Conservation (phyloP, 1,140 invertebrate species). For the Drosophila jambulina region DNA sequence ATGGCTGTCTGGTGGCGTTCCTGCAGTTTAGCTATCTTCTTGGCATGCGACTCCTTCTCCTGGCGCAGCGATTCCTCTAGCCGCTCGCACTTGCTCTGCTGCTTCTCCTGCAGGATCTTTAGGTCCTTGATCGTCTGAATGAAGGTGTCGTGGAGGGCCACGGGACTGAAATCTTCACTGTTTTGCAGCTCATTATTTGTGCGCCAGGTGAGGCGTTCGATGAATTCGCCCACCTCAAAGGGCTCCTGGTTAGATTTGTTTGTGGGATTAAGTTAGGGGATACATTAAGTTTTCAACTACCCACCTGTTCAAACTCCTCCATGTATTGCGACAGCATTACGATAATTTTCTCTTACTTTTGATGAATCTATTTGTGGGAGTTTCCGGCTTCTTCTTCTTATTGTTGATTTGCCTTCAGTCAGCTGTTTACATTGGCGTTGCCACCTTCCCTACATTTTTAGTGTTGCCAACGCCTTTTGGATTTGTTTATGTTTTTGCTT, state of each 20-base stretch:
- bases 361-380: conserved; percentile 51
- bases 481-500: conserved; percentile 38
- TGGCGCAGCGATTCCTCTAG: conserved; percentile 93
- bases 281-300: not conserved
- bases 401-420: conserved; percentile 13
- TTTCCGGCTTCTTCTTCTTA: conserved; percentile 39
- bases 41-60: conserved; percentile 93
- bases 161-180: conserved; percentile 90
- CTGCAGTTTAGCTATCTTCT: conserved; percentile 93
- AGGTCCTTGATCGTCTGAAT: conserved; percentile 94
- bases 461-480: conserved; percentile 15
- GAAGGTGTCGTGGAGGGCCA: conserved; percentile 95
- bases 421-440: conserved; percentile 45
- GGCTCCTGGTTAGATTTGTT: conserved; percentile 89
- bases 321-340: conserved; percentile 94
- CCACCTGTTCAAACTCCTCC: conserved; percentile 92
- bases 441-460: conserved; percentile 7
- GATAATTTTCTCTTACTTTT: conserved; percentile 65
- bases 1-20: conserved; percentile 93
- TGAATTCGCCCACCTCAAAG: conserved; percentile 98
- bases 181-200: conserved; percentile 92
- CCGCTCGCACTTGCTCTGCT: conserved; percentile 94
- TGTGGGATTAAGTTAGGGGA: not conserved
- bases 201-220: conserved; percentile 97
- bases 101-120: conserved; percentile 92